Percentiles rank a stretch among this genome's conserved stretches.
These are phyloP conservation scores for Drosophila tropicalis DNA, from an alignment of 1,140 invertebrate species.

Conservation along the genomic window DNA sequence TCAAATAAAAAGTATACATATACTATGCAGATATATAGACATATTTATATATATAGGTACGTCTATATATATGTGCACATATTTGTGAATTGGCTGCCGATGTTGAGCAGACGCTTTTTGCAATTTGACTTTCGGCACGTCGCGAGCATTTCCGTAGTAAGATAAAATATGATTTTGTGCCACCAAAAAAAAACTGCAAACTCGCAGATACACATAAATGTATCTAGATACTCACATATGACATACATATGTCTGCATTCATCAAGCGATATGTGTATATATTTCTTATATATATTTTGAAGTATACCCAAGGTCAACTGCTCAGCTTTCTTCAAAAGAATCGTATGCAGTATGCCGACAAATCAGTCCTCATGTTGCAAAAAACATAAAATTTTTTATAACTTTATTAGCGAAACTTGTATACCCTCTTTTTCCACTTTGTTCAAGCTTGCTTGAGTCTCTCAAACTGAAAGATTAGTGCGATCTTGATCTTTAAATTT, in stretches of 20 bases:
- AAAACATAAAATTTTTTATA: slow-evolving; percentile 9
- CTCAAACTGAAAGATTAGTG: too few species aligned
- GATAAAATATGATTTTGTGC: slow-evolving; percentile 66
- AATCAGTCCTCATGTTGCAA: slow-evolving; percentile 35
- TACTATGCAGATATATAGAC: slow-evolving; percentile 13
- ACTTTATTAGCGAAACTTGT: background rate
- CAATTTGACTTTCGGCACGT: slow-evolving; percentile 61
- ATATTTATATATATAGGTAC: background rate
- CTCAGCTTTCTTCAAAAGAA: slow-evolving; percentile 63
- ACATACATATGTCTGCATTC: slow-evolving; percentile 41
- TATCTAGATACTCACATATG: slow-evolving; percentile 28
- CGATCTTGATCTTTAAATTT: too few species aligned
- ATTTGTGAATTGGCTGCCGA: slow-evolving; percentile 32
- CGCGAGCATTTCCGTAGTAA: slow-evolving; percentile 72
- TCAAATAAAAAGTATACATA: slow-evolving; percentile 43
- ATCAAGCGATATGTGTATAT: slow-evolving; percentile 13
- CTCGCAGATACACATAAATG: slow-evolving; percentile 31
- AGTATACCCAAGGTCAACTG: slow-evolving; percentile 57
- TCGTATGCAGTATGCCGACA: slow-evolving; percentile 50
- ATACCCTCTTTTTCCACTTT: background rate
- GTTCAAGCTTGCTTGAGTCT: too few species aligned
- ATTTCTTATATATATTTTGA: slow-evolving; percentile 23
- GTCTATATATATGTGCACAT: slow-evolving; percentile 17
- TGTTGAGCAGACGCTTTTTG: slow-evolving; percentile 25
- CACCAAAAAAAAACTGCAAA: slow-evolving; percentile 41